Evolutionary conservation across 2,113 vertebrate species (phyloP).

Genomic region (Strix uralensis): DNA sequence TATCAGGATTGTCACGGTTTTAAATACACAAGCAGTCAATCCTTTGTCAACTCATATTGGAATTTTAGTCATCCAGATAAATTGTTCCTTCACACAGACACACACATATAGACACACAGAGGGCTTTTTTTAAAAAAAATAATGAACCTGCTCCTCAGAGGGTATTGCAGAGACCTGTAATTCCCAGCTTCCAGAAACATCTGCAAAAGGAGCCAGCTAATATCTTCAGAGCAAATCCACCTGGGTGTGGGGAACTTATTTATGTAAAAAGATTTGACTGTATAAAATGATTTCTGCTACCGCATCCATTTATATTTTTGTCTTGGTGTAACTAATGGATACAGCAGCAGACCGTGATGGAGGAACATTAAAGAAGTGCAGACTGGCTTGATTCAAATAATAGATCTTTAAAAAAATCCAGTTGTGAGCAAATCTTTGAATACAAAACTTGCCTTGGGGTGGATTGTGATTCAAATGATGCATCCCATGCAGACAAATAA

Average conservation of each 20-base stretch:
- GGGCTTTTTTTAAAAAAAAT: neutral
- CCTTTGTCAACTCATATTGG: constrained; percentile 1
- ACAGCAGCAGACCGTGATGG: neutral
- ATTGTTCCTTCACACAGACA: neutral
- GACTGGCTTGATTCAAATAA: neutral
- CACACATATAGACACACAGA: neutral
- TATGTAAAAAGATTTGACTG: neutral
- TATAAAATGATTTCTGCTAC: neutral
- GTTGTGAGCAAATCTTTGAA: neutral
- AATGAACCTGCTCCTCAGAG: neutral
- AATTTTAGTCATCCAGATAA: neutral
- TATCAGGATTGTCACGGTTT: constrained; percentile 21
- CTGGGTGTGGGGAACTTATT: neutral
- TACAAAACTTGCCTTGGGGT: neutral
- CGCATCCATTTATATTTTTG: neutral
- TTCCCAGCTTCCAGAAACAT: neutral
- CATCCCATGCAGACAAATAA: neutral
- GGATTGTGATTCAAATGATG: neutral
- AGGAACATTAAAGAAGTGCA: neutral
- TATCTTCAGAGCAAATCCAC: neutral
- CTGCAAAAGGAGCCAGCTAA: neutral
- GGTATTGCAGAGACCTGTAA: neutral
- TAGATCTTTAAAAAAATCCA: neutral
- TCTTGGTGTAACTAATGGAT: constrained; percentile 21
- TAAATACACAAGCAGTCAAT: neutral